Conservation (phyloP, 1,140 invertebrate genomes). For the Aphis craccivora region DNA sequence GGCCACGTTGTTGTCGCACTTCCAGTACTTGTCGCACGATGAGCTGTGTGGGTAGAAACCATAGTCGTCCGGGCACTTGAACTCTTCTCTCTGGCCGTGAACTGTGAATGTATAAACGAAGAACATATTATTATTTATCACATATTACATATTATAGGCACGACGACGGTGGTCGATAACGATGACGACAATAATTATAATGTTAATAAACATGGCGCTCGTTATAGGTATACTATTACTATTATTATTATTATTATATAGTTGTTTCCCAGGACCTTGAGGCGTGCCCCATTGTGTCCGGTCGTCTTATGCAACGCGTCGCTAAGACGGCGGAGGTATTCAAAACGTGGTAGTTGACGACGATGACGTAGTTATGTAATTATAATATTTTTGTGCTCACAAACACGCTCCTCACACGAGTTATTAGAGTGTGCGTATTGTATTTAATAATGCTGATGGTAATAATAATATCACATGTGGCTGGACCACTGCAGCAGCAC, state of each 20-base stretch:
- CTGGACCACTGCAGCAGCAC: not conserved
- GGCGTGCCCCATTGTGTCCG: slow-evolving; percentile 14
- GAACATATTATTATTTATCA: slow-evolving; percentile 23
- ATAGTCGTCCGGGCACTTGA: slow-evolving; percentile 94
- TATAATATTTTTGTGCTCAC: slow-evolving; percentile 11
- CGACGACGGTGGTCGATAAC: not conserved
- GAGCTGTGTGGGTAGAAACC: slow-evolving; percentile 90
- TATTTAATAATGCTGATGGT: not conserved
- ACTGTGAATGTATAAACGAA: slow-evolving; percentile 51
- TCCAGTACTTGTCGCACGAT: slow-evolving; percentile 95
- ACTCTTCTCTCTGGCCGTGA: slow-evolving; percentile 71
- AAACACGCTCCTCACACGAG: not conserved
- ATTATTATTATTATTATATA: not conserved
- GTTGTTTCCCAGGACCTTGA: slow-evolving; percentile 48
- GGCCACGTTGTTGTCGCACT: slow-evolving; percentile 87
- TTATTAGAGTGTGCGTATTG: not conserved
- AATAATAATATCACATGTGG: not conserved
- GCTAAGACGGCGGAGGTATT: not conserved
- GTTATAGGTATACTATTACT: not conserved
- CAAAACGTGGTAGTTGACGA: not conserved
- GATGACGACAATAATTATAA: not conserved
- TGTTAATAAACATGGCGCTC: not conserved
- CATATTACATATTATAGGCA: not conserved
- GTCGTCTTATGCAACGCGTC: slow-evolving; percentile 37
- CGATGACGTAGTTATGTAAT: not conserved